Conservation (phyloP, 1,140 invertebrate species). For the Drosophila littoralis region DNA sequence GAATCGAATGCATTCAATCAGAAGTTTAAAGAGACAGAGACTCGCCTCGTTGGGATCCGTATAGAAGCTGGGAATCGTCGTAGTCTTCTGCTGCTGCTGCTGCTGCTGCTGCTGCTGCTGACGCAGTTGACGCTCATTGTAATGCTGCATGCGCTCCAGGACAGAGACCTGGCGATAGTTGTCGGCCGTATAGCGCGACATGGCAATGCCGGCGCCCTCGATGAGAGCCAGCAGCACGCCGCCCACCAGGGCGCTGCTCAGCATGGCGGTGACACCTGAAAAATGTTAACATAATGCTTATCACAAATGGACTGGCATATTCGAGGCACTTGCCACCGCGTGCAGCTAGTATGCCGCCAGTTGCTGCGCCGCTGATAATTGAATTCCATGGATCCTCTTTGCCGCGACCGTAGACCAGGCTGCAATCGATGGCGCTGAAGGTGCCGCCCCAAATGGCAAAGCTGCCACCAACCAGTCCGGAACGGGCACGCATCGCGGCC, state of each 20-base stretch:
- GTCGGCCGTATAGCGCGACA: constrained; percentile 58
- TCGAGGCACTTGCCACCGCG: constrained; percentile 44
- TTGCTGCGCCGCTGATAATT: constrained; percentile 61
- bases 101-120: constrained; percentile 33
- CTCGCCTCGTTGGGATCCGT: constrained; percentile 29
- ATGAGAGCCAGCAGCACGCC: constrained; percentile 62
- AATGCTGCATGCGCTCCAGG: constrained; percentile 46
- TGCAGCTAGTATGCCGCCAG: constrained; percentile 62
- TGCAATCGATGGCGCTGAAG: constrained; percentile 65
- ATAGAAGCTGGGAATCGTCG: constrained; percentile 15
- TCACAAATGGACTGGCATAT: background rate
- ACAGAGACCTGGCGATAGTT: constrained; percentile 57
- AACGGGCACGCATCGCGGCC: constrained; percentile 44
- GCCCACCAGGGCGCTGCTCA: constrained; percentile 65
- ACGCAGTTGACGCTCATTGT: constrained; percentile 44
- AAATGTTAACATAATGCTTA: background rate
- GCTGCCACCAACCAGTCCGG: constrained; percentile 48
- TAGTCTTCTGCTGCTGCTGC: background rate
- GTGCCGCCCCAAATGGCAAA: constrained; percentile 69
- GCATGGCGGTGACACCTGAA: constrained; percentile 51
- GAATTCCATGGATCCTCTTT: constrained; percentile 75
- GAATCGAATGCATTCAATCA: constrained; percentile 15
- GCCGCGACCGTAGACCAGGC: constrained; percentile 47
- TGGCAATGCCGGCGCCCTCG: constrained; percentile 56
- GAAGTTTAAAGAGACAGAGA: background rate